Base-by-base conservation (phyloP, 2,113 vertebrate genomes). In the Brachirus orientalis region DNA sequence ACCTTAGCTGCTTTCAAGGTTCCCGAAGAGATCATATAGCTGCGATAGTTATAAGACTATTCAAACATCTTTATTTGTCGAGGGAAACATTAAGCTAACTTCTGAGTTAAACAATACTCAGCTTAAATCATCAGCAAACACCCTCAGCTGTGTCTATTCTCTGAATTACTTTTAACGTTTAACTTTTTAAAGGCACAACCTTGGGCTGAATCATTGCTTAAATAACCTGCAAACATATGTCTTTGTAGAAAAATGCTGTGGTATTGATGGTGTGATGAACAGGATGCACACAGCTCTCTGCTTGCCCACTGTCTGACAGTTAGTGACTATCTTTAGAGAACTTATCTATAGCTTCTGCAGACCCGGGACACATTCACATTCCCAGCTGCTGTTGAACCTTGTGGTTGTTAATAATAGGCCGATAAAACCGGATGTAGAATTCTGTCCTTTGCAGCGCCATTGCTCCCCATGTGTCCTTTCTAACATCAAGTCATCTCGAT, bases 381-480 rank as follows among this genome's bases (percentile, higher is more conserved):
- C 88, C 71, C 83, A 93, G 86, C 83, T 92, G 92, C 85, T 78
- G 70, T 63, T 72, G 18, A 80, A 84, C 41, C 82, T 80, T 82
- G 75, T 77, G 77, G 40, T 67, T 14, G 66, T 88, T 84, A 89
- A 86, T 75, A 82, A 86, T 85, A 87, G 64, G 43, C 41, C 35
- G 22, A 84, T 69, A 22, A 72, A 80, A 83, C 58, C 82, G 55
- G 86, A 90, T 80, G 75, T 79, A 79, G 84, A 71, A 79, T 69
- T 79, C 51, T 80, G 78, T 73, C 62, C 65, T 86, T 48, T 64
- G 47, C 37, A 50, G 51, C 6, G 10, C 79, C 45, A 87, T 86
- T 90, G 87, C 82, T 86, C 54, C 37, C 45, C 10, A 2, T 57
- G 44, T 45, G 68, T 60, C 75, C 68, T 72, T 50, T 53, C 33